Percentiles rank a stretch among this genome's conserved stretches.
phyloP scores from a whole-genome alignment of 2,113 vertebrate species.

The Fregata magnificens region DNA sequence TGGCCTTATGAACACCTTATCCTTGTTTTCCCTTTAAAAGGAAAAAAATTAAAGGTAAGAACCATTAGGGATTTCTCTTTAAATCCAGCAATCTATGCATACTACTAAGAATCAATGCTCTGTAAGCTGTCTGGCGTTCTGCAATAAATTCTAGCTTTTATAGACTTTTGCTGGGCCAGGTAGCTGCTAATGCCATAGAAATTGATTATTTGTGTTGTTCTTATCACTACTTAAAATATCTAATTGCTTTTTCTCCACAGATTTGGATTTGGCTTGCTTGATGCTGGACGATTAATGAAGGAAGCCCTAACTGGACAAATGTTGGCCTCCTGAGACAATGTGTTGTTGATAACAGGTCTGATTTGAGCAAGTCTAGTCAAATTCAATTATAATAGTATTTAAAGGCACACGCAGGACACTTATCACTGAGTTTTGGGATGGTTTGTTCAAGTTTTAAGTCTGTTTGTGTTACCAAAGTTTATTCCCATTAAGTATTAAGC shows the following conservation, averaged over 20 bases:
- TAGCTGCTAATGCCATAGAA: conserved; percentile 67
- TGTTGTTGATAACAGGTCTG: conserved; percentile 56
- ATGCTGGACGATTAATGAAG: conserved; percentile 62
- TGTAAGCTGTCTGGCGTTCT: conserved; percentile 50
- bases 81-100: conserved; percentile 54
- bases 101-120: conserved; percentile 51
- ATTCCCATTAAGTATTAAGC: not conserved
- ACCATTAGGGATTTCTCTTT: conserved; percentile 60
- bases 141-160: conserved; percentile 71
- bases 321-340: conserved; percentile 47
- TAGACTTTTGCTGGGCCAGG: conserved; percentile 67
- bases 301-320: conserved; percentile 59
- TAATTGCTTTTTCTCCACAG: conserved; percentile 72
- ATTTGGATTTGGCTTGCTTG: conserved; percentile 65
- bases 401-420: not conserved
- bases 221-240: conserved; percentile 76
- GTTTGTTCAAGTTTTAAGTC: not conserved
- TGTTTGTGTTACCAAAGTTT: not conserved
- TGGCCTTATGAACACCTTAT: not conserved
- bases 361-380: conserved; percentile 41
- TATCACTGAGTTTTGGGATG: not conserved
- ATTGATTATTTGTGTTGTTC: conserved; percentile 73
- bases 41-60: conserved; percentile 50
- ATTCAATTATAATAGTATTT: conserved; percentile 62
- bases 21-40: conserved; percentile 33